Evolutionary conservation across 2,113 vertebrate genomes (phyloP).

Genomic region (Myotis yumanensis): DNA sequence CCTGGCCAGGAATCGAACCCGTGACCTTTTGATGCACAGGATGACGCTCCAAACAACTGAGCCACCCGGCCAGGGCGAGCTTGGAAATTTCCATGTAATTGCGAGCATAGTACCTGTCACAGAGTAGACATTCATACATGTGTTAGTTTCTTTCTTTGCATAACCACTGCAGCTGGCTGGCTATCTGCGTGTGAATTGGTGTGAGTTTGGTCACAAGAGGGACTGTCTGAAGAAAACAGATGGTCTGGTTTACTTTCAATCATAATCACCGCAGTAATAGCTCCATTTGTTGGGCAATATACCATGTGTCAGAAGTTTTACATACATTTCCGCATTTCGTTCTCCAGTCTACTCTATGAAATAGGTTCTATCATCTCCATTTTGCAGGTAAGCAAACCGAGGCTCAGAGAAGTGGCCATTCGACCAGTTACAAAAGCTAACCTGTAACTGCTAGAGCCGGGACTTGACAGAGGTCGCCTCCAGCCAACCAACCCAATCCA

Average conservation of each 20-base stretch:
- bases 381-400: conserved; percentile 52
- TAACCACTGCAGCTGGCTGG: not conserved
- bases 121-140: not conserved
- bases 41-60: too few relatives aligned
- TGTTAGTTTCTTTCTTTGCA: not conserved
- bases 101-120: not conserved
- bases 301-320: not conserved
- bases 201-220: not conserved
- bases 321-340: not conserved
- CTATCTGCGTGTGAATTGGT: not conserved
- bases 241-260: conserved; percentile 16
- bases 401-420: not conserved
- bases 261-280: not conserved
- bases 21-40: too few relatives aligned
- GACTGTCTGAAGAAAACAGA: not conserved
- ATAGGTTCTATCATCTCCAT: not conserved
- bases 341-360: not conserved
- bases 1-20: too few relatives aligned
- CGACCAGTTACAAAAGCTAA: not conserved
- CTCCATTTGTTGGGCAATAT: not conserved
- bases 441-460: not conserved
- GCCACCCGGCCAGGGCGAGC: too few relatives aligned
- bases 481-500: not conserved
- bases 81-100: not conserved
- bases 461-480: not conserved